Evolutionary conservation across 1,140 invertebrate genomes (phyloP), one percentile per base, ranked within the genome.

Genomic region (Matsumurasca onukii): DNA sequence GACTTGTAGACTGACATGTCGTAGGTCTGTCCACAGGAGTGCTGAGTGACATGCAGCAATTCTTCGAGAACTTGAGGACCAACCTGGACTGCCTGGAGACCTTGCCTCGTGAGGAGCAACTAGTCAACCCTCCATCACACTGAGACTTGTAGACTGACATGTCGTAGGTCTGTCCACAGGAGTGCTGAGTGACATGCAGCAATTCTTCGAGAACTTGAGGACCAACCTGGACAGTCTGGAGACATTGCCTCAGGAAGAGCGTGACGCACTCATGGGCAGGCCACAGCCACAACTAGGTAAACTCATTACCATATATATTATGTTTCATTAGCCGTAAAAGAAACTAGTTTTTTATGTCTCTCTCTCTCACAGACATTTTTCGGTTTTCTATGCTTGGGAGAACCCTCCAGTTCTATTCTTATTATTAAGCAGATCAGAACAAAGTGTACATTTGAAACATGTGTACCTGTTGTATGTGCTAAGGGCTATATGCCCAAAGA

Each of bases 31-130:
- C 31, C 12, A 39, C 74, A 75, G 74, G 74, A 5, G 74, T 71
- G 3, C 64, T 75, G 34, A 75, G 74, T 65, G 71, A 75, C 66
- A 75, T 75, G 74, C 71, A 75, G 62, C 67, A 72, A n/a, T 75
- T 75, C 68, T 75, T 75, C 49, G 74, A 75, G 51, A 73, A 66
- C 65, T 68, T 75, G 1, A 62, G 68, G 17, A 71, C 59, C 25
- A 75, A 75, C 55, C 52, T 75, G 64, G 74, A 75, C 45, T 67
- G 68, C 57, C 69, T 75, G 31, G 74, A 75, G 34, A 65, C 57
- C 3, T 67, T 74, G 17, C 72, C 68, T 22, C 45, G 64, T 25
- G 72, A 73, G 15, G 69, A 55, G 3, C 66, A 73, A 12, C 59
- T 73, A 12, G 70, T 68, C 9, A n/a, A n/a, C n/a, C 20, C 66